Evolutionary conservation across 2,888 invertebrate species (phyloP), one percentile per base, ranked within the genome.

Genomic region (Archips xylosteana): DNA sequence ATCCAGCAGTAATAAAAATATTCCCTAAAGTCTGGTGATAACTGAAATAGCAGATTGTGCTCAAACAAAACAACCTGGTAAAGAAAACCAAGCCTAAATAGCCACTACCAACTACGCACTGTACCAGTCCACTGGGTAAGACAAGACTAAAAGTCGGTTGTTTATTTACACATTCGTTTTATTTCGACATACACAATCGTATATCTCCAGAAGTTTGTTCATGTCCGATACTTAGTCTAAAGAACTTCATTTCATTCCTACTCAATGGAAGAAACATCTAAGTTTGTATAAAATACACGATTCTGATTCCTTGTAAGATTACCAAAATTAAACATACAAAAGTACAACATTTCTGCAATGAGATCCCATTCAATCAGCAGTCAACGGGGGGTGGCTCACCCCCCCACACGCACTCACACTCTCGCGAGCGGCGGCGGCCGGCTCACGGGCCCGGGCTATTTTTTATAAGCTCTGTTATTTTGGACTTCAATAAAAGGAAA

Each of bases 81-180:
- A 57, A 5, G 5, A 23, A 8, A 54, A 54, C 54, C 8, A 54
- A 23, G 32, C 32, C 23, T 5, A 6, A 54, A 8, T 12, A 10
- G 45, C 45, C 9, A 45, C 8, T 45, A 49, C 15, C 6, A 23
- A 5, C 54, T 23, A 32, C 32, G 32, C 12, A 23, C 32, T 57
- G 12, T 12, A 32, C 57, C 10, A 57, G 32, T 23, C 57, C 57
- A 12, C 10, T 32, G 15, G n/a, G 23, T 62, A 69, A 69, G 63
- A 73, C 68, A 42, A 59, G 70, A 74, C 74, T 74, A 70, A 75
- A 75, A 74, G 75, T 75, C 76, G 65, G 64, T 65, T 70, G 42
- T 89, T 92, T 94, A 94, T 94, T 94, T 94, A 94, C 94, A 94
- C 83, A 92, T 89, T 91, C 82, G 79, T 87, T 90, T 92, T 91